These are phyloP conservation scores for Steinernema khuongi DNA, from an alignment of 1,140 invertebrate genomes.

Conservation along the genomic window DNA sequence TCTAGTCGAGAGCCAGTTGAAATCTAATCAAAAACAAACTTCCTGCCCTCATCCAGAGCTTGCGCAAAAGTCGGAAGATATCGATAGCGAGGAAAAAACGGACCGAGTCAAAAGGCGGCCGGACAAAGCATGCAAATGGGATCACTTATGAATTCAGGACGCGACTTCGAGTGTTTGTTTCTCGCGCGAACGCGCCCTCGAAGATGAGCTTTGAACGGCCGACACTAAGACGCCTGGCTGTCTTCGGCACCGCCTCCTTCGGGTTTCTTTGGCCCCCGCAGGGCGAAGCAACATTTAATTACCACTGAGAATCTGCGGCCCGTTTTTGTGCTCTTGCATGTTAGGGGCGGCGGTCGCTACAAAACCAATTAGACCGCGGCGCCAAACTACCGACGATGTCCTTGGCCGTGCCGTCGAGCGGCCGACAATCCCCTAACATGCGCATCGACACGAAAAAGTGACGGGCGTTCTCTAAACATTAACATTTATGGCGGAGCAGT, in stretches of 20 bases:
- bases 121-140: no score
- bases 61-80: no score
- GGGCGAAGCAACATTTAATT: background rate
- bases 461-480: slow-evolving; percentile 1
- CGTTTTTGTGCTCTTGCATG: slow-evolving; percentile 1
- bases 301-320: background rate
- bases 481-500: slow-evolving; percentile 7
- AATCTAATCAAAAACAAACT: no score
- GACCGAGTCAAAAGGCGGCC: no score
- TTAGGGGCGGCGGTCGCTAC: background rate
- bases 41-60: no score
- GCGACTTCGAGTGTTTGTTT: slow-evolving; percentile 4
- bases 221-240: background rate
- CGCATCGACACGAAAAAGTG: background rate
- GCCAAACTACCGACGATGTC: background rate
- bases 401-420: background rate
- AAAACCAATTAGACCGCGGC: background rate
- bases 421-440: background rate
- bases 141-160: no score
- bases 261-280: background rate
- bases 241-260: background rate
- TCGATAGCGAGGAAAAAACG: no score
- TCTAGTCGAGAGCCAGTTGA: no score
- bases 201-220: background rate
- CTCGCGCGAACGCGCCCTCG: background rate